phyloP scores from a whole-genome alignment of 2,113 vertebrate genomes.

The Aix galericulata region DNA sequence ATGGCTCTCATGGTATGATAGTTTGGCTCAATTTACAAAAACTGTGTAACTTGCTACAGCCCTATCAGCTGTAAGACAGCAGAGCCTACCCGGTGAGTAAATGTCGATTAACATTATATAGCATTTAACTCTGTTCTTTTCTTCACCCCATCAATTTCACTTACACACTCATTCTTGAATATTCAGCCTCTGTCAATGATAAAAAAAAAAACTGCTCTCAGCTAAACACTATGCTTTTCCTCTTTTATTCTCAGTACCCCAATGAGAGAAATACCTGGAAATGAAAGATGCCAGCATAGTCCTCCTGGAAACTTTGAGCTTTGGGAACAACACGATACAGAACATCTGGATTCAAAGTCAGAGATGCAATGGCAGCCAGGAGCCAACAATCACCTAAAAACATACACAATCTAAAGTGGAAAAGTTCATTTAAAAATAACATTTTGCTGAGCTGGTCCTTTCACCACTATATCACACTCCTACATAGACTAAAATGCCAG shows the following conservation, averaged over 20 bases:
- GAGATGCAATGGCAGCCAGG: slow-evolving; percentile 79
- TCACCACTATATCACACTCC: accelerated
- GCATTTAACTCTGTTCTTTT: neutral
- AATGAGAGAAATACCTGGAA: slow-evolving; percentile 72
- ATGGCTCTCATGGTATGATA: accelerated
- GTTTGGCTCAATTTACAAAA: neutral
- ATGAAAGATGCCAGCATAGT: slow-evolving; percentile 80
- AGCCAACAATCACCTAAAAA: slow-evolving; percentile 81
- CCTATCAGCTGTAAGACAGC: neutral
- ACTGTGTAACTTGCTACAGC: neutral
- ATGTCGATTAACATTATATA: neutral
- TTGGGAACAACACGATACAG: slow-evolving; percentile 71
- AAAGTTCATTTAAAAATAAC: neutral
- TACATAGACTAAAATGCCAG: neutral
- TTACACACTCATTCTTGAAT: neutral
- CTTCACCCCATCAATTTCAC: neutral
- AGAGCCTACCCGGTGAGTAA: neutral
- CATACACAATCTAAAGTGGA: neutral
- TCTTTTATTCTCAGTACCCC: neutral
- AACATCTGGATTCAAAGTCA: slow-evolving; percentile 77
- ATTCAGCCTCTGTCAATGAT: neutral
- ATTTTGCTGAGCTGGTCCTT: neutral
- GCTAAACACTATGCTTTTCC: neutral
- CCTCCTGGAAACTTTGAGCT: slow-evolving; percentile 75
- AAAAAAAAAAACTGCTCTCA: neutral